Evolutionary conservation across 2,797 vertebrate species (phyloP).

Genomic region (Meriones psammophilus): DNA sequence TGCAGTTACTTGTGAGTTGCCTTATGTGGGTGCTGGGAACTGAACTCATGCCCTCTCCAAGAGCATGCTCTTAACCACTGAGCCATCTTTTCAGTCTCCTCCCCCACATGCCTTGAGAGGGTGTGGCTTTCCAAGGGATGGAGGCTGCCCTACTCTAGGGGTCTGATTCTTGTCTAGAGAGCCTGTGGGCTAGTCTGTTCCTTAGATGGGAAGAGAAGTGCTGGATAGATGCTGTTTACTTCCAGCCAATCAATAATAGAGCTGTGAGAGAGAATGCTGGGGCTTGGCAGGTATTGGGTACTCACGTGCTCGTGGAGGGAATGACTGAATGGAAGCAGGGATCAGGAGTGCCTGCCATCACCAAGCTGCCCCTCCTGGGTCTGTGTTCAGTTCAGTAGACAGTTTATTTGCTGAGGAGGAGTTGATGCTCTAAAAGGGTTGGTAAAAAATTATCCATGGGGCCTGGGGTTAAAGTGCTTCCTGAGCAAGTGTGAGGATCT

Average conservation of each 20-base stretch:
- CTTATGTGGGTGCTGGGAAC: neutral
- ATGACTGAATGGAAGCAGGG: neutral
- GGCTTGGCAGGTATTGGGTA: neutral
- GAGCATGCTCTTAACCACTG: neutral
- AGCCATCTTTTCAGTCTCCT: neutral
- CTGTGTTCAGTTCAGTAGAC: neutral
- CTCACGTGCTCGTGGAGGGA: neutral
- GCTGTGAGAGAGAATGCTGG: neutral
- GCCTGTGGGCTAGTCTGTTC: neutral
- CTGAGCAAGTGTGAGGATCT: neutral
- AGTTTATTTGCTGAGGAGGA: neutral
- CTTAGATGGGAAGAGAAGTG: neutral
- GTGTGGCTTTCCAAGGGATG: neutral
- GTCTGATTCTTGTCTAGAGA: neutral
- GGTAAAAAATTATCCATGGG: too few relatives aligned
- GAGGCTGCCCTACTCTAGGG: neutral
- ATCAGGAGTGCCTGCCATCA: neutral
- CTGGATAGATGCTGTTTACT: neutral
- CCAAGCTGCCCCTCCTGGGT: neutral
- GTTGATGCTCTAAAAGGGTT: neutral
- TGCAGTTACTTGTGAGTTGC: neutral
- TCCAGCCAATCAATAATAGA: neutral
- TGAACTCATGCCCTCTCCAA: neutral
- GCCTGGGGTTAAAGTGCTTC: neutral
- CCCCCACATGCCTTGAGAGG: neutral